Evolutionary conservation across 2,888 invertebrate genomes (phyloP).

Genomic region (Drosophila yooni): DNA sequence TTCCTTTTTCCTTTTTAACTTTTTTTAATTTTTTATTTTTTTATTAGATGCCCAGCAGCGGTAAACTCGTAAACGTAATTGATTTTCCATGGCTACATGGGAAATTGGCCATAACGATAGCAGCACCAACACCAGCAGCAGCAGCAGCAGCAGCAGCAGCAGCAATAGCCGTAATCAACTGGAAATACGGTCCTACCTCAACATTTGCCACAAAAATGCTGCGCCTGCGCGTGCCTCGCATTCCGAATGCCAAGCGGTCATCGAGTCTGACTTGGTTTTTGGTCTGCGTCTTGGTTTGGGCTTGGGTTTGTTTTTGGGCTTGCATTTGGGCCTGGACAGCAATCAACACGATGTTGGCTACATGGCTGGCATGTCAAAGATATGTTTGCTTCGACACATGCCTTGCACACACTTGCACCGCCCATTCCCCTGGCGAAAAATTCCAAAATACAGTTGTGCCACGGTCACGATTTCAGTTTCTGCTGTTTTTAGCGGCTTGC

Average conservation of each 20-base stretch:
- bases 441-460: slow-evolving; percentile 43
- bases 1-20: not conserved
- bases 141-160: slow-evolving; percentile 1
- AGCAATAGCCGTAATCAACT: slow-evolving; percentile 8
- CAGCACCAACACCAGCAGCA: slow-evolving; percentile 8
- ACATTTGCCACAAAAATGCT: slow-evolving; percentile 58
- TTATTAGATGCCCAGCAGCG: slow-evolving; percentile 24
- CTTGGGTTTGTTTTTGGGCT: not conserved
- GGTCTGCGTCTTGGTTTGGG: slow-evolving; percentile 1
- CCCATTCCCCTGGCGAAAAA: slow-evolving; percentile 33
- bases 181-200: slow-evolving; percentile 65
- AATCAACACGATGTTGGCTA: slow-evolving; percentile 29
- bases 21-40: slow-evolving; percentile 12
- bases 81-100: slow-evolving; percentile 66
- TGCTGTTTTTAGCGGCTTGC: slow-evolving; percentile 5
- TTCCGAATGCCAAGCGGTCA: slow-evolving; percentile 40
- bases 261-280: slow-evolving; percentile 12
- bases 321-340: slow-evolving; percentile 23
- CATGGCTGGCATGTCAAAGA: slow-evolving; percentile 58
- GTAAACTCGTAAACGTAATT: slow-evolving; percentile 61
- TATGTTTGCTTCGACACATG: not conserved
- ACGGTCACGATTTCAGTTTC: not conserved
- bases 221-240: slow-evolving; percentile 74
- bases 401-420: not conserved
- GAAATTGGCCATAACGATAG: slow-evolving; percentile 55